Percentiles rank a stretch among this genome's conserved stretches.
These are phyloP conservation scores for Zeus faber DNA, from an alignment of 2,113 vertebrate species.

Conservation along the genomic window DNA sequence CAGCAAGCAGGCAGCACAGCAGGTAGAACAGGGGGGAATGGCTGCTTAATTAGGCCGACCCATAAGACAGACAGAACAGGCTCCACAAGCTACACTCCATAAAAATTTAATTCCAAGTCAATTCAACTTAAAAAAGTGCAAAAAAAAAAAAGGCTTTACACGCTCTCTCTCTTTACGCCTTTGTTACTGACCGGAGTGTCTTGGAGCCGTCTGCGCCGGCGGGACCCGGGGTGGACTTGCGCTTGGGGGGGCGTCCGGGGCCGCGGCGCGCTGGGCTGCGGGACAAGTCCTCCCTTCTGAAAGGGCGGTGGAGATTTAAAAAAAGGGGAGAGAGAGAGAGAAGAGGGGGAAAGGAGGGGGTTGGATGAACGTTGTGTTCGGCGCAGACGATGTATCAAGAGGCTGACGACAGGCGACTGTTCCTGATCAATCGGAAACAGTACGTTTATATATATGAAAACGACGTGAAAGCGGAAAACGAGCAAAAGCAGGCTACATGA, in stretches of 20 bases:
- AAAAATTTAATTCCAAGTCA: too few relatives aligned
- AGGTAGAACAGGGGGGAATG: too few relatives aligned
- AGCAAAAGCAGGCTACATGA: conserved; percentile 38
- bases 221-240: conserved; percentile 76
- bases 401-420: conserved; percentile 28
- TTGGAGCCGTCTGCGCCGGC: conserved; percentile 71
- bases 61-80: too few relatives aligned
- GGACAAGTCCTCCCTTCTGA: conserved; percentile 89
- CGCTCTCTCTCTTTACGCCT: too few relatives aligned
- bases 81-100: too few relatives aligned
- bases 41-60: too few relatives aligned
- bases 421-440: conserved; percentile 44
- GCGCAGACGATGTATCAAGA: conserved; percentile 32
- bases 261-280: conserved; percentile 89
- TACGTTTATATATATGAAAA: conserved; percentile 16
- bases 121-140: too few relatives aligned
- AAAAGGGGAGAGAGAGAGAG: conserved; percentile 12
- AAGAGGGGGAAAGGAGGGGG: not conserved
- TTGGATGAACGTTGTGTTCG: conserved; percentile 46
- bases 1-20: too few relatives aligned
- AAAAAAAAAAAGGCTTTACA: too few relatives aligned
- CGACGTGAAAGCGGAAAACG: conserved; percentile 38
- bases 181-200: conserved; percentile 90
- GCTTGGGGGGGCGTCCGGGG: conserved; percentile 91
- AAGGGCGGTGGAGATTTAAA: conserved; percentile 27